phyloP scores from a whole-genome alignment of 2,113 vertebrate species.

The Thamnophis sirtalis region DNA sequence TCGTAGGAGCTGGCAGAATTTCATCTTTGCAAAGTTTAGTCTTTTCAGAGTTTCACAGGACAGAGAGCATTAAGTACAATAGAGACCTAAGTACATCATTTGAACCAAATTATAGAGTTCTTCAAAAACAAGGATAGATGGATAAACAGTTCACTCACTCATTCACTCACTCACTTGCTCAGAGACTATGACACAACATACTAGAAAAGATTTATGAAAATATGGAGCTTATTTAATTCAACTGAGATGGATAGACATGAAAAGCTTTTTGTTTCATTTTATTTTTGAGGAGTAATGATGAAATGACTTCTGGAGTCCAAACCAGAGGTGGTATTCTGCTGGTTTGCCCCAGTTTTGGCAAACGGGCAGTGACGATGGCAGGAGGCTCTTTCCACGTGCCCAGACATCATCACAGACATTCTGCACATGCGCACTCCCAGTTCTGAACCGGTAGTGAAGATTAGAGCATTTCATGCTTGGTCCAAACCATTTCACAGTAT shows the following conservation, averaged over 20 bases:
- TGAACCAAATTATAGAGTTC: background rate
- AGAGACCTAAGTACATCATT: background rate
- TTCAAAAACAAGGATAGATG: background rate
- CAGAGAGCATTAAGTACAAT: background rate
- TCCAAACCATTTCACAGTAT: background rate
- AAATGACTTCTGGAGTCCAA: background rate
- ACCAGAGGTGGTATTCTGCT: too few relatives aligned
- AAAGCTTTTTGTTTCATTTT: background rate
- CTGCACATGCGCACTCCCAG: too few relatives aligned
- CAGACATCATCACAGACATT: too few relatives aligned
- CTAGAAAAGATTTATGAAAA: background rate
- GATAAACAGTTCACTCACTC: background rate
- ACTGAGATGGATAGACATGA: background rate
- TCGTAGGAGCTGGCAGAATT: background rate
- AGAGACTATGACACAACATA: background rate
- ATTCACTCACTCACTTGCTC: background rate
- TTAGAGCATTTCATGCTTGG: too few relatives aligned
- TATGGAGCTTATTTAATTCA: background rate
- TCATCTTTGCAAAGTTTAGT: background rate
- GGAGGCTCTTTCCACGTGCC: too few relatives aligned
- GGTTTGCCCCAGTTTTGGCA: too few relatives aligned
- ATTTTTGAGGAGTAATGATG: background rate
- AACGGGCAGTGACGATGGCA: too few relatives aligned
- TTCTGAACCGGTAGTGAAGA: too few relatives aligned
- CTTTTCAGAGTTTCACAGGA: background rate